Percentiles rank a stretch among this genome's conserved stretches.
Evolutionary conservation across 1,140 invertebrate species (phyloP).

Genomic region (Drosophila orosa): DNA sequence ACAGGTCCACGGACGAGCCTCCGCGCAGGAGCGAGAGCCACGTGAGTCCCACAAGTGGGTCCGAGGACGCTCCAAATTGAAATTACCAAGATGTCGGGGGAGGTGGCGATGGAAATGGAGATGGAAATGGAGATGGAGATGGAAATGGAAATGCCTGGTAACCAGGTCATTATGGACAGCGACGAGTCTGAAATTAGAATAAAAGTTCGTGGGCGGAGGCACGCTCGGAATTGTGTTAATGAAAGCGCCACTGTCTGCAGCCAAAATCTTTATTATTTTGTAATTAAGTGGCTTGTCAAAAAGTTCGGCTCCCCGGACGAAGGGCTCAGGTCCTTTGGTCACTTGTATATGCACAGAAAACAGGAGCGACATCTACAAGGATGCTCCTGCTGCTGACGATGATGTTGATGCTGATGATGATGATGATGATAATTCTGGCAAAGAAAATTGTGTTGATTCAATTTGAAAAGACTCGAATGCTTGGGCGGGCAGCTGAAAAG

Average conservation of each 20-base stretch:
- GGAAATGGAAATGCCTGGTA: conserved; percentile 37
- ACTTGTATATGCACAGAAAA: conserved; percentile 56
- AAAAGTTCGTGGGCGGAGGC: conserved; percentile 36
- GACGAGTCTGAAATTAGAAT: conserved; percentile 66
- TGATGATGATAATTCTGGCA: conserved; percentile 48
- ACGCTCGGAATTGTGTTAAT: conserved; percentile 70
- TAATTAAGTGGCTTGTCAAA: conserved; percentile 78
- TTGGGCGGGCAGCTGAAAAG: conserved; percentile 41
- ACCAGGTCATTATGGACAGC: conserved; percentile 73
- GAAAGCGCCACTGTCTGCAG: conserved; percentile 59
- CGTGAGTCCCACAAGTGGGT: conserved; percentile 57
- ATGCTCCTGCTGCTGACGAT: conserved; percentile 11
- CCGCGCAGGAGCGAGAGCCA: conserved; percentile 18
- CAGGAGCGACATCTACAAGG: conserved; percentile 11
- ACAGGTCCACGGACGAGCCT: conserved; percentile 42
- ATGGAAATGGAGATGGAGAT: not conserved
- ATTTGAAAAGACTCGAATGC: conserved; percentile 68
- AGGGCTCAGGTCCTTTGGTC: conserved; percentile 43
- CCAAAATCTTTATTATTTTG: conserved; percentile 80
- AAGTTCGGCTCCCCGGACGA: conserved; percentile 32
- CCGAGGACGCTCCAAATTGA: conserved; percentile 64
- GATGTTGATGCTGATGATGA: conserved; percentile 10
- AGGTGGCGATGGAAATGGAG: not conserved
- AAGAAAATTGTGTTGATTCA: conserved; percentile 78
- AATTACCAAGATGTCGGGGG: conserved; percentile 61